These are phyloP conservation scores for Lasius platythorax DNA, from an alignment of 2,888 invertebrate genomes.

Conservation along the genomic window DNA sequence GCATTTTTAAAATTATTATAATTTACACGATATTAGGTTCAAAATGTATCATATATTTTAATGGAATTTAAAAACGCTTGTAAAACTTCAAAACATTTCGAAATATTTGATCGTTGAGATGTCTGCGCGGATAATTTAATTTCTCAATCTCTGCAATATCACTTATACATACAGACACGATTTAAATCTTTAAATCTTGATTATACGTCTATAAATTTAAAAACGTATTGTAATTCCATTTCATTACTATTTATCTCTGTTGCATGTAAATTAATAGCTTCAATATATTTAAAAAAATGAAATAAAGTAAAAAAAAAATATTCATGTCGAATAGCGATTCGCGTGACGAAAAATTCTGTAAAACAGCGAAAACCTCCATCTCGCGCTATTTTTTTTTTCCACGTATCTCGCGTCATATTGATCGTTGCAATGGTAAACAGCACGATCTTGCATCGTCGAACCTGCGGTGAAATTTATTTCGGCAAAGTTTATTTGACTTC, in stretches of 20 bases:
- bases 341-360: conserved; percentile 1
- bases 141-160: background rate
- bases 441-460: conserved; percentile 27
- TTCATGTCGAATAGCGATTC: background rate
- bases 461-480: conserved; percentile 35
- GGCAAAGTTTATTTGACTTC: background rate
- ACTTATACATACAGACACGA: background rate
- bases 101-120: conserved; percentile 4
- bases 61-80: background rate
- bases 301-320: background rate
- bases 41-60: conserved; percentile 4
- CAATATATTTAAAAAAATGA: background rate
- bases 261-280: background rate
- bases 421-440: conserved; percentile 46
- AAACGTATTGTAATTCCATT: background rate
- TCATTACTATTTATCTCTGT: background rate
- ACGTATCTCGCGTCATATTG: conserved; percentile 15
- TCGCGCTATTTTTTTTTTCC: conserved; percentile 17
- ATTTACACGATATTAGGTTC: background rate
- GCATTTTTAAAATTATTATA: background rate
- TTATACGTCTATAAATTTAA: background rate
- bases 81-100: background rate
- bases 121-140: conserved; percentile 4
- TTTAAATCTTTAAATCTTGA: conserved; percentile 1
- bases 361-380: conserved; percentile 2